Conservation (phyloP, 2,797 vertebrate species). For the Argya squamiceps region DNA sequence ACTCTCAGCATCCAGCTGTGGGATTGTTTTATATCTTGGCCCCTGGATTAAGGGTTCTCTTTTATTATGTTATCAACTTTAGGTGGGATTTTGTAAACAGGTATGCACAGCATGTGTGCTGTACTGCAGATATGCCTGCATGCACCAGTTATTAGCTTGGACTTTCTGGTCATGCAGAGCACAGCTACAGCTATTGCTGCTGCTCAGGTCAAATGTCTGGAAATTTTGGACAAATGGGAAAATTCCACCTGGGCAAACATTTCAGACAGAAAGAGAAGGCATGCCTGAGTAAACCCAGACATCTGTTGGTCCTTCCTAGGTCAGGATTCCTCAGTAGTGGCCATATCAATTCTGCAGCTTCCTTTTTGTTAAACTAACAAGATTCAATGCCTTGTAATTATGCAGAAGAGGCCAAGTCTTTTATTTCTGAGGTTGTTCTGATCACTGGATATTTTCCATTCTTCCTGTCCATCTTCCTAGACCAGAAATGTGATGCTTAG, state of each 20-base stretch:
- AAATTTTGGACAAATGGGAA: slow-evolving; percentile 19
- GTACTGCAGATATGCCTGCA: background rate
- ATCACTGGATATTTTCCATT: background rate
- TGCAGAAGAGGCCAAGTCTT: background rate
- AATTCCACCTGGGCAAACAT: background rate
- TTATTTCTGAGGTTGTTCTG: background rate
- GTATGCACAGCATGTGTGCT: background rate
- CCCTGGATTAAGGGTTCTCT: background rate
- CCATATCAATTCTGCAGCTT: background rate
- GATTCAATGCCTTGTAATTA: background rate
- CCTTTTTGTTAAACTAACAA: background rate
- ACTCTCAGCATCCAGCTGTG: background rate
- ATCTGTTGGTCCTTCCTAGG: background rate
- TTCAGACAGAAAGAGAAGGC: slow-evolving; percentile 20
- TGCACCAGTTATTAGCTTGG: background rate
- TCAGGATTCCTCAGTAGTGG: background rate
- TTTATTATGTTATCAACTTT: background rate
- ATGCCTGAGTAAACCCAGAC: background rate
- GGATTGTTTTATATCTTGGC: background rate
- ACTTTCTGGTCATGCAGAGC: background rate
- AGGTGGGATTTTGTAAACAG: background rate
- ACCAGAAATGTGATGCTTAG: background rate
- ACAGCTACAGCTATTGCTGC: background rate
- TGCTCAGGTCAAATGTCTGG: background rate
- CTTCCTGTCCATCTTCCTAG: background rate